Base-by-base conservation (phyloP, 53 echinoderm and acorn worm genomes). In the Luidia sarsii region DNA sequence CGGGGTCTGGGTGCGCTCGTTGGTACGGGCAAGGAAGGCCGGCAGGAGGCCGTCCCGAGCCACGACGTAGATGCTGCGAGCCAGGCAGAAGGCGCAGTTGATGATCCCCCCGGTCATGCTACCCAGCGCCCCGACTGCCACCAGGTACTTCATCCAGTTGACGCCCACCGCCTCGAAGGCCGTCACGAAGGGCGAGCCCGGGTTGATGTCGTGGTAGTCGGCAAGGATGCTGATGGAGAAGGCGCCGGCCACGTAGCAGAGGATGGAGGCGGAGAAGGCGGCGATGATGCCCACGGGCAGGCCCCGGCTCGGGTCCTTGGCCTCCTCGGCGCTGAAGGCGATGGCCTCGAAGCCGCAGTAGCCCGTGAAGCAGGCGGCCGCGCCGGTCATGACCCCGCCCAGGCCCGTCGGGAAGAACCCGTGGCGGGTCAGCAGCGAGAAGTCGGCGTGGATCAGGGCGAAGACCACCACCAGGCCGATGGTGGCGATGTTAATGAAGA, bases 261-360 rank as follows among this genome's bases (percentile, higher is more conserved):
- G 50, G 56, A 88, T 84, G 37, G 91, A 83, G 15, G 67, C 88
- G 16, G 57, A 5, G 39, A 91, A 87, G 20, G 85, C 87, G 11
- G 68, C 79, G 51, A 82, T 80, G 41, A 87, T 87, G 2, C 65
- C 91, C 13, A 87, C 71, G 36, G 91, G 91, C 11, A 91, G 80
- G 1, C 91, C 91, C 50, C 56, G 66, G 67, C 70, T 80, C 0
- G 87, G 88, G 32, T 91, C 59, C 39, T 84, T 87, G 50, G 91
- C 91, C 33, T 91, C 91, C 60, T 91, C 91, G 11, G 87, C 91
- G 56, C 83, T 84, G 57, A 91, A 87, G 0, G 91, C 91, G 13
- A 91, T 85, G 10, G 91, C 88, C 59, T 91, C 91, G n/a, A 91
- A 91, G 15, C 91, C 91, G 28, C 91, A 87, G 73, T 91, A 91